Conservation (phyloP, 2,113 vertebrate species). For the Edolisoma coerulescens region DNA sequence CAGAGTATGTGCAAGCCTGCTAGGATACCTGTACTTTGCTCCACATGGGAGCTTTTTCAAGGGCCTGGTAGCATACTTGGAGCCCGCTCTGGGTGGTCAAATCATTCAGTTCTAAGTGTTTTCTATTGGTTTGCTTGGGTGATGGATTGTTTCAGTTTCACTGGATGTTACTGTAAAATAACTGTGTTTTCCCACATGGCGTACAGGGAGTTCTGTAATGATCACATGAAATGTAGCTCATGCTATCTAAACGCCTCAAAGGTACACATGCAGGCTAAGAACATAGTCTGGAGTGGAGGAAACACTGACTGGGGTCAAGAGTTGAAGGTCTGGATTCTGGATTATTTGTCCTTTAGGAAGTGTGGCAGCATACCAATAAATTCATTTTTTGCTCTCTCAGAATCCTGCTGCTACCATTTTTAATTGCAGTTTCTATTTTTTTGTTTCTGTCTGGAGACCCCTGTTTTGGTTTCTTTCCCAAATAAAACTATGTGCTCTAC, state of each 20-base stretch:
- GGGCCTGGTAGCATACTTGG: neutral
- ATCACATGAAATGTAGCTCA: neutral
- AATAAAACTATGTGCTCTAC: neutral
- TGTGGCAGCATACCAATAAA: neutral
- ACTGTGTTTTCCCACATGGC: accelerated
- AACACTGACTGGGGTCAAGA: neutral
- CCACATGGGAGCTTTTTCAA: neutral
- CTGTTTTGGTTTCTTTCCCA: neutral
- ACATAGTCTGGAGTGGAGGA: neutral
- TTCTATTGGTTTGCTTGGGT: neutral
- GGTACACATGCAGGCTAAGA: accelerated
- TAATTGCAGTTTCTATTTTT: neutral
- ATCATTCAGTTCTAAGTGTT: neutral
- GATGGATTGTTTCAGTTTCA: neutral
- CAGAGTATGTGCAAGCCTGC: neutral
- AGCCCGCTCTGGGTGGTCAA: neutral
- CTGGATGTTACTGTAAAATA: neutral
- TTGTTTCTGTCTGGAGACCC: neutral
- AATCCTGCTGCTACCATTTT: neutral
- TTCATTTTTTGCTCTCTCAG: neutral
- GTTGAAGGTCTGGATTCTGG: neutral
- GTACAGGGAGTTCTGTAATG: neutral
- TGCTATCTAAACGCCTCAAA: neutral
- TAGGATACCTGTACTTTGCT: neutral
- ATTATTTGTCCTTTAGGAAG: neutral